These are phyloP conservation scores for Cylloceria caligata DNA, from an alignment of 2,888 invertebrate genomes.

Conservation along the genomic window DNA sequence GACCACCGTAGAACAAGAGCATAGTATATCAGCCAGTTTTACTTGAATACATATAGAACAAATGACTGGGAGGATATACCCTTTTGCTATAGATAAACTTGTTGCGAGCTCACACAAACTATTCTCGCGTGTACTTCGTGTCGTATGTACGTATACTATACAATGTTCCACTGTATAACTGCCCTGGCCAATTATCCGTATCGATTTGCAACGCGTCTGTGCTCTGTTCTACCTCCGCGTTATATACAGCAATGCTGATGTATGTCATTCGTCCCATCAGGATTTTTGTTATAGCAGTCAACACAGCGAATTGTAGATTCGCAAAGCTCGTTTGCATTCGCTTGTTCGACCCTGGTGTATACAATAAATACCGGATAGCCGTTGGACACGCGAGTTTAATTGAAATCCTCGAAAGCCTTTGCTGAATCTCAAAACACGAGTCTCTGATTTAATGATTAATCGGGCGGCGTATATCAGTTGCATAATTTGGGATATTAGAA, in stretches of 20 bases:
- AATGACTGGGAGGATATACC: background rate
- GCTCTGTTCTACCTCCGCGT: conserved; percentile 1
- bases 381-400: conserved; percentile 9
- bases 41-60: background rate
- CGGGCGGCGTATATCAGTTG: background rate
- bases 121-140: conserved; percentile 12
- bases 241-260: background rate
- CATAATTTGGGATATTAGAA: too few relatives aligned
- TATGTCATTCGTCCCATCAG: background rate
- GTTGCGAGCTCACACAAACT: conserved; percentile 36
- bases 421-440: background rate
- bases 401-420: background rate
- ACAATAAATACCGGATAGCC: conserved; percentile 24
- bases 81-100: conserved; percentile 36
- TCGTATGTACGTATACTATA: conserved; percentile 11
- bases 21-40: conserved; percentile 4
- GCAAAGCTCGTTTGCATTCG: conserved; percentile 59
- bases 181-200: conserved; percentile 61
- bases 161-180: conserved; percentile 19
- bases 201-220: conserved; percentile 52
- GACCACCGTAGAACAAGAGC: conserved; percentile 1
- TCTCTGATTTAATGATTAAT: background rate
- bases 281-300: conserved; percentile 29
- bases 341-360: conserved; percentile 43
- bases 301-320: background rate